phyloP scores from a whole-genome alignment of 2,888 invertebrate species.

The Cosmia pyralina region DNA sequence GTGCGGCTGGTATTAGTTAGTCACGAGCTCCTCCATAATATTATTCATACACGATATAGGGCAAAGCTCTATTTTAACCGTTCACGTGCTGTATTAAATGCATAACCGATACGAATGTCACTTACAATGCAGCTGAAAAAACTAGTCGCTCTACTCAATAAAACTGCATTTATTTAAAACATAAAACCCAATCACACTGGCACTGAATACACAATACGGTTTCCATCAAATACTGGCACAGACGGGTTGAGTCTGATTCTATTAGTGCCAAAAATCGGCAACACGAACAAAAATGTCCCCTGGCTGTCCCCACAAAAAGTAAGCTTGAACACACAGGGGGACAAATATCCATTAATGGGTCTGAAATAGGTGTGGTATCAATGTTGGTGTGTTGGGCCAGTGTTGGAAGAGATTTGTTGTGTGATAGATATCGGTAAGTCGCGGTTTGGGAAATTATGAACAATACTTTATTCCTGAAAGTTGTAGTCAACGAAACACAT shows the following conservation, averaged over 20 bases:
- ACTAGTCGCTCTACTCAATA: constrained; percentile 5
- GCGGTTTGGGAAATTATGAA: neutral
- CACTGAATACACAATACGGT: constrained; percentile 55
- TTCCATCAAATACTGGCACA: constrained; percentile 62
- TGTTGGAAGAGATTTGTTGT: neutral
- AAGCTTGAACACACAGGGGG: constrained; percentile 60
- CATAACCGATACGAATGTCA: neutral
- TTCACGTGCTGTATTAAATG: neutral
- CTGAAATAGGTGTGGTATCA: constrained; percentile 47
- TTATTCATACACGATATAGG: neutral
- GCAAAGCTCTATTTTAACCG: neutral
- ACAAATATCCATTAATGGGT: constrained; percentile 70
- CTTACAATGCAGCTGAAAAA: neutral
- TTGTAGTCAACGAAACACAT: neutral
- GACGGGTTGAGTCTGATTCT: constrained; percentile 64
- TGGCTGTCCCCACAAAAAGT: constrained; percentile 63
- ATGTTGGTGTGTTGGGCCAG: constrained; percentile 40
- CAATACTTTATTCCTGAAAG: neutral
- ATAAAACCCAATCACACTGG: constrained; percentile 42
- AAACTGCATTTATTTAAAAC: constrained; percentile 46
- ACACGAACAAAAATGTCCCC: constrained; percentile 73
- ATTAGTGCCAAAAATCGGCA: constrained; percentile 77
- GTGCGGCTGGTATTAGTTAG: no score
- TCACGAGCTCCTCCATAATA: no score
- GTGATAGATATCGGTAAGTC: neutral